Evolutionary conservation across 2,888 invertebrate genomes (phyloP).

Genomic region (Gandaritis pyraliata): DNA sequence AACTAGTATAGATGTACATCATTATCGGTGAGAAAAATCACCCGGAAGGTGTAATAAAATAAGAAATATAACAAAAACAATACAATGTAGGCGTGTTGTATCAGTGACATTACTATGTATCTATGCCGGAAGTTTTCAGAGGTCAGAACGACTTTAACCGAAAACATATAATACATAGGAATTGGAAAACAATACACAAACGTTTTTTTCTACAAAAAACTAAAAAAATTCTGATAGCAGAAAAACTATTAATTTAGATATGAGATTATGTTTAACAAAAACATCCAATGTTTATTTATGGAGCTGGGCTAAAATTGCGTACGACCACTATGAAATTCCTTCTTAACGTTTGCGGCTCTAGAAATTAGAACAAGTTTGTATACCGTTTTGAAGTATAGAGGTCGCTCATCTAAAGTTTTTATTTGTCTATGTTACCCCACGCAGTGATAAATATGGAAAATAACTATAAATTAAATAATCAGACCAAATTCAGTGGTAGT

Average conservation of each 20-base stretch:
- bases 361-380: no score
- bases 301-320: no score
- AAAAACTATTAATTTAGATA: slow-evolving; percentile 29
- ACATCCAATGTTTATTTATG: slow-evolving; percentile 22
- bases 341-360: no score
- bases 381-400: background rate
- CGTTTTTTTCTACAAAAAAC: background rate
- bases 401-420: background rate
- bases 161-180: slow-evolving; percentile 39
- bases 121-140: slow-evolving; percentile 48
- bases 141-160: slow-evolving; percentile 41
- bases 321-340: no score
- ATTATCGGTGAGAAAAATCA: slow-evolving; percentile 23
- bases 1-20: background rate
- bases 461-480: slow-evolving; percentile 16
- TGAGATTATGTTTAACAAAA: slow-evolving; percentile 27
- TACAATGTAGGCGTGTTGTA: slow-evolving; percentile 30
- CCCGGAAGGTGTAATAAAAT: slow-evolving; percentile 35
- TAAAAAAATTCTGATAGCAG: slow-evolving; percentile 49
- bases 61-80: slow-evolving; percentile 32
- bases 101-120: slow-evolving; percentile 36
- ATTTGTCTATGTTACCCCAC: slow-evolving; percentile 16
- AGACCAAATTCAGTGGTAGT: slow-evolving; percentile 3
- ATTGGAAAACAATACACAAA: slow-evolving; percentile 48
- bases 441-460: slow-evolving; percentile 27